A percentile compares a stretch with the other conserved stretches of the same genome.
phyloP scores from a whole-genome alignment of 2,888 invertebrate genomes.

The Lasioglossum lativentre region DNA sequence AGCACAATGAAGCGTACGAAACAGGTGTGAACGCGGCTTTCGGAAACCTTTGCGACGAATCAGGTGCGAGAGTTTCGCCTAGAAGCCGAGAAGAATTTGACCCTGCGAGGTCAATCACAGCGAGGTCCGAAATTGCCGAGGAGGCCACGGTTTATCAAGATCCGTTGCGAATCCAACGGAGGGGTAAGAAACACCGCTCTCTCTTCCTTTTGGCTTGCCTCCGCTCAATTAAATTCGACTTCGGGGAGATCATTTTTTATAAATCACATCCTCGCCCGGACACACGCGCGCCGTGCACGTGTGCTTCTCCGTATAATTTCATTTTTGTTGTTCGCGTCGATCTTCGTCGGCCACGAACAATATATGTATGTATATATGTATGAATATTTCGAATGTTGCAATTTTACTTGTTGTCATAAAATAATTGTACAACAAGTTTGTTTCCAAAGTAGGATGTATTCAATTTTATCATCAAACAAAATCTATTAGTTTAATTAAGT shows the following conservation, averaged over 20 bases:
- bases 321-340: not conserved
- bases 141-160: slow-evolving; percentile 69
- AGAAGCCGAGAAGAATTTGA: slow-evolving; percentile 65
- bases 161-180: slow-evolving; percentile 55
- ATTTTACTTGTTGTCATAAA: too few relatives aligned
- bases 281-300: slow-evolving; percentile 16
- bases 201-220: slow-evolving; percentile 64
- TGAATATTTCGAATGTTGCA: not conserved
- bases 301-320: slow-evolving; percentile 13
- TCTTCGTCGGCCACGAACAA: not conserved
- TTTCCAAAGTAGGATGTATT: too few relatives aligned
- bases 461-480: too few relatives aligned
- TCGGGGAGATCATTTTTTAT: slow-evolving; percentile 76
- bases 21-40: slow-evolving; percentile 41
- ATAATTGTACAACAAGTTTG: too few relatives aligned
- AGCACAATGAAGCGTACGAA: slow-evolving; percentile 9
- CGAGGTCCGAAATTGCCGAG: slow-evolving; percentile 62
- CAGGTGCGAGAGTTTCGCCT: slow-evolving; percentile 61
- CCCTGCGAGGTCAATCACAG: slow-evolving; percentile 57
- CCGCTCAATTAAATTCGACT: slow-evolving; percentile 77
- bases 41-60: slow-evolving; percentile 31
- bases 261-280: slow-evolving; percentile 71
- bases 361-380: too few relatives aligned
- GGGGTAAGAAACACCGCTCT: slow-evolving; percentile 57
- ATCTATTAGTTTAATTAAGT: too few relatives aligned